These are phyloP conservation scores for Petrocephalus zakoni DNA, from an alignment of 2,113 vertebrate genomes.

Conservation along the genomic window DNA sequence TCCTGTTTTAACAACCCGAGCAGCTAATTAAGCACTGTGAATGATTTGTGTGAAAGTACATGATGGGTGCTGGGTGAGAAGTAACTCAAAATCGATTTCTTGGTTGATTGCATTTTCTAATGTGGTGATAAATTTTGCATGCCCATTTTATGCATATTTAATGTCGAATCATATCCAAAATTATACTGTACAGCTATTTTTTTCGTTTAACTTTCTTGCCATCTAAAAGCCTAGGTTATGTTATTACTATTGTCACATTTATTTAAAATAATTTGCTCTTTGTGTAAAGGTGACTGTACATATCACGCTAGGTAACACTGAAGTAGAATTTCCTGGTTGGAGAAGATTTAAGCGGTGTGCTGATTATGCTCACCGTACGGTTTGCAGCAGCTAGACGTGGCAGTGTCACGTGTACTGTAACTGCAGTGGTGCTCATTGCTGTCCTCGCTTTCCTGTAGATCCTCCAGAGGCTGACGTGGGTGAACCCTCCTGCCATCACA, in stretches of 20 bases:
- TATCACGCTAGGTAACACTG: not conserved
- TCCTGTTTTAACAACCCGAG: too few species aligned
- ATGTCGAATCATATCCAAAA: too few species aligned
- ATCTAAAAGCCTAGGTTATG: not conserved
- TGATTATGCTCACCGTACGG: not conserved
- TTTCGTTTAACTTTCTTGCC: not conserved
- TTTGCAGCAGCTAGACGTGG: not conserved
- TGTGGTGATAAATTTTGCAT: too few species aligned
- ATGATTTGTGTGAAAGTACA: too few species aligned
- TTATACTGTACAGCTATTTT: too few species aligned
- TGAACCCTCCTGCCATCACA: constrained; percentile 85
- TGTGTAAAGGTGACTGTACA: not conserved
- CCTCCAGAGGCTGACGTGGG: constrained; percentile 87
- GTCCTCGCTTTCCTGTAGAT: constrained; percentile 60
- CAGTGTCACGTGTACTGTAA: not conserved
- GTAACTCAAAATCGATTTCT: too few species aligned
- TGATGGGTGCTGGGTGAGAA: too few species aligned
- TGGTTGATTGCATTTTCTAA: too few species aligned
- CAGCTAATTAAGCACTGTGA: too few species aligned
- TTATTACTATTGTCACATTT: too few species aligned
- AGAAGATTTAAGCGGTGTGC: not conserved
- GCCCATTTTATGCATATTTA: too few species aligned
- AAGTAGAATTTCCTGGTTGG: not conserved
- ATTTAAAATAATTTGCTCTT: not conserved
- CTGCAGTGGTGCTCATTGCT: not conserved